Evolutionary conservation across 2,113 vertebrate species (phyloP), one percentile per base, ranked within the genome.

Genomic region (Ahaetulla prasina): DNA sequence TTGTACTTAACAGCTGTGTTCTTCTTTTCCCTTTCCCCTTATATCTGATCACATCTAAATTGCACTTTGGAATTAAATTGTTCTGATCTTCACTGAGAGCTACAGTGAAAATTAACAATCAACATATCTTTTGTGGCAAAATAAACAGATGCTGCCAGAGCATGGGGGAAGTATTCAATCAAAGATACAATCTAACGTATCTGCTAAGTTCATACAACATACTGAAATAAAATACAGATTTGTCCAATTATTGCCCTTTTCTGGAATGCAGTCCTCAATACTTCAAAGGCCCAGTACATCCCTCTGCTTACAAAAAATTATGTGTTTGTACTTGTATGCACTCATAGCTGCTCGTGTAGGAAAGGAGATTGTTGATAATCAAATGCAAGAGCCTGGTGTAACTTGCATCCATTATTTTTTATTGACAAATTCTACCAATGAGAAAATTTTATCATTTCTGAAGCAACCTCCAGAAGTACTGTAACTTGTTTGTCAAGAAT

Each of bases 1-100:
- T 93, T 95, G 94, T 92, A 94, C 91, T 20, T 87, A 93, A 94
- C 94, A 96, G 91, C 96, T 95, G 94, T 93, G 95, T 85, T 87
- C 93, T 94, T 91, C 54, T 85, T 50, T 23, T 8, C 86, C 88
- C 50, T 94, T 94, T 63, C 90, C 92, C 16, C 90, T 93, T 45
- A 52, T 95, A 91, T 87, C 57, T 91, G 85, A 92, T 60, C 92
- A 93, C 95, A 95, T 25, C 35, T 60, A 93, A 80, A 49, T 25
- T 92, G 88, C 52, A 80, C 91, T 39, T n/a, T 25, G 47, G 88
- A 89, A 89, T 45, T 25, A 89, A 30, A 92, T 0, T 0, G 54
- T 45, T 89, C n/a, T 12, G 12, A 53, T 90, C 57, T 94, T 80
- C 74, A 39, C 35, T 43, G 0, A 16, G 84, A 94, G 47, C 25